Conservation (phyloP, 1,140 invertebrate genomes). For the Berghia stephanieae region DNA sequence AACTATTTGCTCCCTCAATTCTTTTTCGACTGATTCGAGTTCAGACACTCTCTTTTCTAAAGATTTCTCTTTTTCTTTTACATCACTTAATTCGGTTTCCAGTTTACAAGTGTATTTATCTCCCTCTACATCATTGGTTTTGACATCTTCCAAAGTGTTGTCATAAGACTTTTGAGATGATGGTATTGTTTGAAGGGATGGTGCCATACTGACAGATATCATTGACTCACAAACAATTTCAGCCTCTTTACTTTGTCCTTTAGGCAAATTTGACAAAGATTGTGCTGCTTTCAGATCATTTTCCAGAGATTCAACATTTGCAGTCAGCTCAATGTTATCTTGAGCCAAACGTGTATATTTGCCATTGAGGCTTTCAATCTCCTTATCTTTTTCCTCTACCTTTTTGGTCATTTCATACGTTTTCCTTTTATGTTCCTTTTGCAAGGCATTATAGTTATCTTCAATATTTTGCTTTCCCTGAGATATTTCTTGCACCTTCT, state of each 20-base stretch:
- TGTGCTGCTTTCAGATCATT: too few relatives aligned
- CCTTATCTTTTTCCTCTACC: conserved; percentile 9
- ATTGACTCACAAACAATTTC: conserved; percentile 19
- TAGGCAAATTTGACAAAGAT: too few relatives aligned
- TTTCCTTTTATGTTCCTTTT: background rate
- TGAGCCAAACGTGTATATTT: too few relatives aligned
- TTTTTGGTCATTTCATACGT: background rate
- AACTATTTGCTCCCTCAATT: conserved; percentile 35
- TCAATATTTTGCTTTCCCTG: background rate
- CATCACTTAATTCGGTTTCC: conserved; percentile 15
- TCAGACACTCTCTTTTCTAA: conserved; percentile 10
- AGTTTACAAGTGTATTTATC: too few relatives aligned
- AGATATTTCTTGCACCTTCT: background rate
- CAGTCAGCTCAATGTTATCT: too few relatives aligned
- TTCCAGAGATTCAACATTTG: too few relatives aligned
- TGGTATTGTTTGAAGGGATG: conserved; percentile 8
- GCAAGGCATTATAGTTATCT: background rate
- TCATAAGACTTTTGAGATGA: background rate
- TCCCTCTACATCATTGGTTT: too few relatives aligned
- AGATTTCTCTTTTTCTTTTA: conserved; percentile 18
- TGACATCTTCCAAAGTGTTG: too few relatives aligned
- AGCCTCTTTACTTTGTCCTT: background rate
- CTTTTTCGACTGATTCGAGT: conserved; percentile 35
- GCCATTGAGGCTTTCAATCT: conserved; percentile 1
- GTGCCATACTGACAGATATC: background rate